Conservation (phyloP, 2,888 invertebrate species). For the Drosophila silvestris region DNA sequence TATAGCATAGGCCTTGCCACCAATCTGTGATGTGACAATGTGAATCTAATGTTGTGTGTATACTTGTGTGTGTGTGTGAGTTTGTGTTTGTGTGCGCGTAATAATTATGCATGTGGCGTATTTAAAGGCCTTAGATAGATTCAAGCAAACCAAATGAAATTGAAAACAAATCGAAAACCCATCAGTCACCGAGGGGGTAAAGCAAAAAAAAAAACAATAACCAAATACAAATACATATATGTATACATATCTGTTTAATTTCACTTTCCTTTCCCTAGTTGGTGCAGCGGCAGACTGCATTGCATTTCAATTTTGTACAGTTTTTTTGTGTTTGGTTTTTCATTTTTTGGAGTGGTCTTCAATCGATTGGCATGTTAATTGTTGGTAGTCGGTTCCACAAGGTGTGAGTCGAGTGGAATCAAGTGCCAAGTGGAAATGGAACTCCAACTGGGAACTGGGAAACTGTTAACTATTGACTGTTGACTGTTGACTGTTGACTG, state of each 20-base stretch:
- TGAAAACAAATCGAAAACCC: conserved; percentile 69
- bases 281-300: conserved; percentile 62
- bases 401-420: conserved; percentile 41
- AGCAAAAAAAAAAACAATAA: background rate
- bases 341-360: conserved; percentile 63
- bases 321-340: conserved; percentile 43
- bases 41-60: background rate
- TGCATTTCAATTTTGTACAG: conserved; percentile 69
- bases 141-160: conserved; percentile 63
- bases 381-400: conserved; percentile 43
- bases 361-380: conserved; percentile 63
- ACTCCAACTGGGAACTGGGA: conserved; percentile 38
- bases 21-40: conserved; percentile 12
- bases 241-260: conserved; percentile 47
- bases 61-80: conserved; percentile 10
- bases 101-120: conserved; percentile 78
- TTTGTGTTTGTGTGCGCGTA: conserved; percentile 44
- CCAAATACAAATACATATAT: background rate
- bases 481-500: conserved; percentile 8
- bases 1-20: conserved; percentile 59
- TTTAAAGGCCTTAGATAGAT: conserved; percentile 74
- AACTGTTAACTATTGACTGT: conserved; percentile 3
- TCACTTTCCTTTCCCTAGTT: conserved; percentile 75
- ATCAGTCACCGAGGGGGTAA: conserved; percentile 16
- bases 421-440: conserved; percentile 40